A percentile compares a stretch with the other conserved stretches of the same genome.
Conservation (phyloP, 1,140 invertebrate genomes). For the Schlechtendalia chinensis region DNA sequence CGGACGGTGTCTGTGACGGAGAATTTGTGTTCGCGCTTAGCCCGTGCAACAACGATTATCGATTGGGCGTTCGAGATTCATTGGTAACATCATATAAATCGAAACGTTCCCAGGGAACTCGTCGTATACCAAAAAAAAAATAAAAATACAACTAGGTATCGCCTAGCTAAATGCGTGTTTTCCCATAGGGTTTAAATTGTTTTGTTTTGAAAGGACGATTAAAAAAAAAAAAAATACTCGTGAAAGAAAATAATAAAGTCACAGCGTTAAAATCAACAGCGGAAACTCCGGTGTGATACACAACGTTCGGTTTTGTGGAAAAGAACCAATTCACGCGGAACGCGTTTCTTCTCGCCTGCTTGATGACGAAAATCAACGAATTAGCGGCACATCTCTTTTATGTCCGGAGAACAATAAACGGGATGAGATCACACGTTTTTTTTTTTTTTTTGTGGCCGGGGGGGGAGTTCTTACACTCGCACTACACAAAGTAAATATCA, state of each 20-base stretch:
- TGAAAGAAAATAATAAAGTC: too few species aligned
- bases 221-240: neutral
- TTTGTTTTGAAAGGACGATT: neutral
- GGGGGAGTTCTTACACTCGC: too few species aligned
- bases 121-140: too few species aligned
- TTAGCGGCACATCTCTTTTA: constrained; percentile 24
- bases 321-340: constrained; percentile 11
- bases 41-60: too few species aligned
- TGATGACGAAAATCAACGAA: constrained; percentile 12
- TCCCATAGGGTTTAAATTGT: constrained; percentile 17
- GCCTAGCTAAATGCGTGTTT: constrained; percentile 2
- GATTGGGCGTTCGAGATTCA: too few species aligned
- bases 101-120: too few species aligned
- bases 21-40: too few species aligned
- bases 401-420: neutral
- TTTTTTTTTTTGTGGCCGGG: too few species aligned
- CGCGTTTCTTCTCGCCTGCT: neutral
- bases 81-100: too few species aligned
- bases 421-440: neutral
- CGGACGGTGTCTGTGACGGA: too few species aligned
- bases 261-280: constrained; percentile 28
- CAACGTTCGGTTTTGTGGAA: neutral
- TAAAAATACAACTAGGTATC: too few species aligned
- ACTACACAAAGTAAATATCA: too few species aligned
- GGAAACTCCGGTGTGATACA: neutral